These are phyloP conservation scores for Hylyphantes graminicola DNA, from an alignment of 1,140 invertebrate genomes.

Conservation along the genomic window DNA sequence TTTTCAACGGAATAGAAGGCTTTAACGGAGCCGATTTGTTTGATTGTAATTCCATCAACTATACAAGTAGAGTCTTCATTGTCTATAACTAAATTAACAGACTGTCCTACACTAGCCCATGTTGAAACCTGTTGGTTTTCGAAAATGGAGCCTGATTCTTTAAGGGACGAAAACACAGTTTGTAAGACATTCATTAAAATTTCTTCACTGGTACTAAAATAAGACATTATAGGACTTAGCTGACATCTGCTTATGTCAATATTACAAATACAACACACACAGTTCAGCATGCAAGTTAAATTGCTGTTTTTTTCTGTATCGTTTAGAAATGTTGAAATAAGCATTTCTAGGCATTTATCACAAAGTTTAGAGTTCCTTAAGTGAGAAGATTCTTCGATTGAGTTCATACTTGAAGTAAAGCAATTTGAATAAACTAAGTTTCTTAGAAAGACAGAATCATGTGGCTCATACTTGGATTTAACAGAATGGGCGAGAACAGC, in stretches of 20 bases:
- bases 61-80: background rate
- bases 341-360: background rate
- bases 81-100: background rate
- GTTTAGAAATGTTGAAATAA: background rate
- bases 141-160: background rate
- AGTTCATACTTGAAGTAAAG: background rate
- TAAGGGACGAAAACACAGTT: background rate
- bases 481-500: background rate
- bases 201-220: slow-evolving; percentile 6
- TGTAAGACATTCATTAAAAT: background rate
- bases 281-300: background rate
- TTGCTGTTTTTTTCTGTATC: background rate
- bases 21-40: background rate
- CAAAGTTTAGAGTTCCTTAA: background rate
- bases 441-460: background rate
- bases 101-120: background rate
- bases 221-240: background rate
- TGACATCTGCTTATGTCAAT: background rate
- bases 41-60: background rate
- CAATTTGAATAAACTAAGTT: background rate
- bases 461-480: background rate
- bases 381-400: background rate
- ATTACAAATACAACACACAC: background rate
- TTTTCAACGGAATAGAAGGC: background rate
- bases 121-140: too few relatives aligned